phyloP scores from a whole-genome alignment of 2,797 vertebrate species.

The Erethizon dorsatum region DNA sequence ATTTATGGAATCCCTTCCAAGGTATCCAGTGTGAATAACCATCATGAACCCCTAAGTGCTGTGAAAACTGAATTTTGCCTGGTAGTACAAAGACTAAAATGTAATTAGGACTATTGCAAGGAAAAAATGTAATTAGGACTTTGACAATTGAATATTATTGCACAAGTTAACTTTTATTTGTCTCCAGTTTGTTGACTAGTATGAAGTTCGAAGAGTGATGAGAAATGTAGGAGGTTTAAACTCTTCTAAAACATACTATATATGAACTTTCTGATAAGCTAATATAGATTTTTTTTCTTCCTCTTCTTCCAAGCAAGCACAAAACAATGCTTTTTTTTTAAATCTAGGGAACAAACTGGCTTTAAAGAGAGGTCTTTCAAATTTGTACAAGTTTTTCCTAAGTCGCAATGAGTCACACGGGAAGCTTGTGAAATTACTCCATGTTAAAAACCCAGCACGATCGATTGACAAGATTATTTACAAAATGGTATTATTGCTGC shows the following conservation, averaged over 20 bases:
- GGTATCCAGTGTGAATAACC: background rate
- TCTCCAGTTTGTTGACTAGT: background rate
- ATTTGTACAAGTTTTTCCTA: background rate
- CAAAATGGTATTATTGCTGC: background rate
- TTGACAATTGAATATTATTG: background rate
- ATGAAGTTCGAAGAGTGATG: background rate
- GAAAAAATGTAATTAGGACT: background rate
- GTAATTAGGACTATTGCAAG: background rate
- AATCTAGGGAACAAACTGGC: background rate
- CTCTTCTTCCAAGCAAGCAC: background rate
- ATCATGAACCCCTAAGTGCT: background rate
- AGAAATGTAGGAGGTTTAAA: background rate
- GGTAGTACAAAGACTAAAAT: background rate
- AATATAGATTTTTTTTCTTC: background rate
- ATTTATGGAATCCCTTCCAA: background rate
- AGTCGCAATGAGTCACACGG: background rate
- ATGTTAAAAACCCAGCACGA: background rate
- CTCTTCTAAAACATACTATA: background rate
- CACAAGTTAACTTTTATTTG: background rate
- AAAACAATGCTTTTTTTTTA: background rate
- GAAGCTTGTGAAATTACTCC: background rate
- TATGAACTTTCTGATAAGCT: background rate
- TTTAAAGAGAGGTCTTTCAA: background rate
- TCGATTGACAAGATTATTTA: background rate
- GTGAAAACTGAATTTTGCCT: background rate